Evolutionary conservation across 1,140 invertebrate species (phyloP).

Genomic region (Procambarus clarkii): DNA sequence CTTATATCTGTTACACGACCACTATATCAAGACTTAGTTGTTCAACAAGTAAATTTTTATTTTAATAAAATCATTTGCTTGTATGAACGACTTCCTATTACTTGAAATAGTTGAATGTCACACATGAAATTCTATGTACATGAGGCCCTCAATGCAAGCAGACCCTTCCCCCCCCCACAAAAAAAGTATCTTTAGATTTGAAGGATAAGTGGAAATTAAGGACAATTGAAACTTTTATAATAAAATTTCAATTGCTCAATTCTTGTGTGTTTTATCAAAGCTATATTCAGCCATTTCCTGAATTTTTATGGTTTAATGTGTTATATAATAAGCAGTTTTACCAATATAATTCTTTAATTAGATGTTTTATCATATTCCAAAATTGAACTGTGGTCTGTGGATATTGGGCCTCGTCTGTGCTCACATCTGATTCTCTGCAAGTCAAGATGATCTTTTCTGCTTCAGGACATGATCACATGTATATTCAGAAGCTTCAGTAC

Average conservation of each 20-base stretch:
- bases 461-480: slow-evolving; percentile 1
- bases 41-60: slow-evolving; percentile 15
- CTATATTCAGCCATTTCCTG: slow-evolving; percentile 10
- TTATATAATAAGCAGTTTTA: slow-evolving; percentile 4
- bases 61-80: neutral
- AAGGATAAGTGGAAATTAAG: neutral
- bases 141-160: slow-evolving; percentile 35
- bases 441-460: neutral
- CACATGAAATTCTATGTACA: slow-evolving; percentile 21
- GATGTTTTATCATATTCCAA: slow-evolving; percentile 14
- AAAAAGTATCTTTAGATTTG: neutral
- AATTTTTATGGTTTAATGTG: neutral
- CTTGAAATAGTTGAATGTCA: neutral
- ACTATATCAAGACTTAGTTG: slow-evolving; percentile 19
- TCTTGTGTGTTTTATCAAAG: slow-evolving; percentile 6
- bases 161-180: neutral
- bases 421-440: slow-evolving; percentile 48
- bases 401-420: slow-evolving; percentile 44
- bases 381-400: slow-evolving; percentile 10
- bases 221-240: neutral
- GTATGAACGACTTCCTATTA: neutral
- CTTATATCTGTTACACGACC: slow-evolving; percentile 18
- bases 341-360: neutral
- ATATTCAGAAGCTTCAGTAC: slow-evolving; percentile 17
- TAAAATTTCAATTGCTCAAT: slow-evolving; percentile 19